phyloP scores from a whole-genome alignment of 1,140 invertebrate genomes.

The Phymorhynchus buccinoides region DNA sequence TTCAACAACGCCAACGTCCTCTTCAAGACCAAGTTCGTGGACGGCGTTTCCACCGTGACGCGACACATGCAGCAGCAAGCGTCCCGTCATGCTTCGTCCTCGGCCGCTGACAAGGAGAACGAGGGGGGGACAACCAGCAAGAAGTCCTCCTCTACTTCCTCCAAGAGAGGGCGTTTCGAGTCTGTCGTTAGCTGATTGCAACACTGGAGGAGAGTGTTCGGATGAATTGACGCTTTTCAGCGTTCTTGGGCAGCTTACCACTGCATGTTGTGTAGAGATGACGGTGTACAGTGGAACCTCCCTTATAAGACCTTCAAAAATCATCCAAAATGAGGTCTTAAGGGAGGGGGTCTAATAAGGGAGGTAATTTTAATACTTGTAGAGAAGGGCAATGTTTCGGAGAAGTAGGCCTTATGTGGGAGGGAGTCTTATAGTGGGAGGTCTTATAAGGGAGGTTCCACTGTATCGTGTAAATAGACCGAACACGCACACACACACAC shows the following conservation, averaged over 20 bases:
- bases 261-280: not conserved
- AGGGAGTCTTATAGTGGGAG: too few species aligned
- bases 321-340: too few species aligned
- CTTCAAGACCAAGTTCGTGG: slow-evolving; percentile 94
- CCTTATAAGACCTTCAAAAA: not conserved
- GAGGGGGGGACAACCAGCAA: slow-evolving; percentile 26
- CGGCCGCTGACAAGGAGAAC: slow-evolving; percentile 48
- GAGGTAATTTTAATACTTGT: too few species aligned
- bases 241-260: not conserved
- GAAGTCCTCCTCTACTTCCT: slow-evolving; percentile 25
- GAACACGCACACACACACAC: too few species aligned
- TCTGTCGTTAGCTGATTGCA: not conserved
- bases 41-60: slow-evolving; percentile 93
- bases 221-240: not conserved
- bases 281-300: too few species aligned
- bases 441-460: too few species aligned
- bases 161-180: not conserved
- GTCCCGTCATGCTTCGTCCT: not conserved
- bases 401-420: too few species aligned
- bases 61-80: slow-evolving; percentile 74
- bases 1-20: slow-evolving; percentile 99
- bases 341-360: too few species aligned
- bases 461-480: too few species aligned
- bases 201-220: not conserved
- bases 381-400: too few species aligned